Percentiles rank a stretch among this genome's conserved stretches.
These are phyloP conservation scores for Epinephelus awoara DNA, from an alignment of 2,797 vertebrate genomes.

Conservation along the genomic window DNA sequence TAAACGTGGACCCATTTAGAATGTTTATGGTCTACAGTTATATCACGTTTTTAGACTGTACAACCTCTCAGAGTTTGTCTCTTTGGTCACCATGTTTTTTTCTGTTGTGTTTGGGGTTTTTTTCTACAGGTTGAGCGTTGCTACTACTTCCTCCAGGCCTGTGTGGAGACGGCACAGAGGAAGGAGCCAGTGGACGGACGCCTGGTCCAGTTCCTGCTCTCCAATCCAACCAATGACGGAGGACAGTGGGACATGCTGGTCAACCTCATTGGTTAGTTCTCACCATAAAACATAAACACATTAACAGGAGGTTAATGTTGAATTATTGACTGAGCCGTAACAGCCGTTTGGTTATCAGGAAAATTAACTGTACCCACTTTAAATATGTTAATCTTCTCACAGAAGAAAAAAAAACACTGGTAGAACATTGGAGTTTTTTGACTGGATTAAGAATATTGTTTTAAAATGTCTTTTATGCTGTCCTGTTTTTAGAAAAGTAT, in stretches of 20 bases:
- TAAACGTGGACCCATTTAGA: too few relatives aligned
- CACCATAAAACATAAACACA: background rate
- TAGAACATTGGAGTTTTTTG: background rate
- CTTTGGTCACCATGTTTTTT: background rate
- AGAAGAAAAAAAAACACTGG: background rate
- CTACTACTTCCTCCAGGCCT: constrained; percentile 95
- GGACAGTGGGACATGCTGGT: constrained; percentile 99
- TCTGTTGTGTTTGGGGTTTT: background rate
- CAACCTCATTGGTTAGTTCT: constrained; percentile 94
- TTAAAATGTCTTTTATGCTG: constrained; percentile 4
- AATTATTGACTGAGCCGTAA: background rate
- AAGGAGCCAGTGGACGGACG: constrained; percentile 95
- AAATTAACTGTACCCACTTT: background rate
- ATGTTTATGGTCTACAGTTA: background rate
- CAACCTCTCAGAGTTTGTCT: background rate
- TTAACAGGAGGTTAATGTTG: background rate
- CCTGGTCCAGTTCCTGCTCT: constrained; percentile 94
- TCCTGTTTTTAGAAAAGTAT: constrained; percentile 90
- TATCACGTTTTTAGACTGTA: background rate
- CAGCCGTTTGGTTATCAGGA: background rate
- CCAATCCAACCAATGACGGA: constrained; percentile 95
- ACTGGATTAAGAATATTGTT: background rate
- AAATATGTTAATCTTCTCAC: background rate
- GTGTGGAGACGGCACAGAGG: constrained; percentile 93
- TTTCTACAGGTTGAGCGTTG: constrained; percentile 92